A percentile compares a stretch with the other conserved stretches of the same genome.
Conservation (phyloP, 2,797 vertebrate genomes). For the Galago senegalensis region DNA sequence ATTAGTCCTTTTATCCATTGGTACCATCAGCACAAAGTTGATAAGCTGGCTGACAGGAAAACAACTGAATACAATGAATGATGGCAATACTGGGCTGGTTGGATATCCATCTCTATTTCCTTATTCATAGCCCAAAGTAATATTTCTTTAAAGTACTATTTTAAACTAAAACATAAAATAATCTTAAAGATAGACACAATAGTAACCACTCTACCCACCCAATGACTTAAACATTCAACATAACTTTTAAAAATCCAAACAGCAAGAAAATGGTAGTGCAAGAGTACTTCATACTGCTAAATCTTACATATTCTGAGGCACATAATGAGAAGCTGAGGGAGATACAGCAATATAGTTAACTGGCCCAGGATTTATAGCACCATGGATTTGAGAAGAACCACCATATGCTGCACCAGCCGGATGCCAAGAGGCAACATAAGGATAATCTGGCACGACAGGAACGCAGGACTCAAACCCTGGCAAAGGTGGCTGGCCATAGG, state of each 20-base stretch:
- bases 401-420: slow-evolving; percentile 88
- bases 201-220: slow-evolving; percentile 59
- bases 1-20: slow-evolving; percentile 61
- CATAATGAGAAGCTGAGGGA: slow-evolving; percentile 86
- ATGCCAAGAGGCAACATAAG: slow-evolving; percentile 90
- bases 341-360: slow-evolving; percentile 90
- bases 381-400: slow-evolving; percentile 84
- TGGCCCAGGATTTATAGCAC: slow-evolving; percentile 90
- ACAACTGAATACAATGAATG: slow-evolving; percentile 59
- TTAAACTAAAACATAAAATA: slow-evolving; percentile 83
- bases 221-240: slow-evolving; percentile 73
- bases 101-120: slow-evolving; percentile 66
- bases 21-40: slow-evolving; percentile 63
- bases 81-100: slow-evolving; percentile 42
- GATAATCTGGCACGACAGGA: slow-evolving; percentile 90
- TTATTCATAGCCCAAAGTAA: slow-evolving; percentile 70
- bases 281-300: slow-evolving; percentile 45
- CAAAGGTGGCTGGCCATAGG: slow-evolving; percentile 89
- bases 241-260: slow-evolving; percentile 55
- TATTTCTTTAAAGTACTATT: slow-evolving; percentile 65
- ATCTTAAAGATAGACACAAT: slow-evolving; percentile 68
- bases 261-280: slow-evolving; percentile 69
- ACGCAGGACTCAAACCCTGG: slow-evolving; percentile 88
- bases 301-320: slow-evolving; percentile 89
- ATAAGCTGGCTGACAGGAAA: slow-evolving; percentile 61